Percentiles rank a stretch among this genome's conserved stretches.
Conservation (phyloP, 2,888 invertebrate species). For the Embidobia sp. region DNA sequence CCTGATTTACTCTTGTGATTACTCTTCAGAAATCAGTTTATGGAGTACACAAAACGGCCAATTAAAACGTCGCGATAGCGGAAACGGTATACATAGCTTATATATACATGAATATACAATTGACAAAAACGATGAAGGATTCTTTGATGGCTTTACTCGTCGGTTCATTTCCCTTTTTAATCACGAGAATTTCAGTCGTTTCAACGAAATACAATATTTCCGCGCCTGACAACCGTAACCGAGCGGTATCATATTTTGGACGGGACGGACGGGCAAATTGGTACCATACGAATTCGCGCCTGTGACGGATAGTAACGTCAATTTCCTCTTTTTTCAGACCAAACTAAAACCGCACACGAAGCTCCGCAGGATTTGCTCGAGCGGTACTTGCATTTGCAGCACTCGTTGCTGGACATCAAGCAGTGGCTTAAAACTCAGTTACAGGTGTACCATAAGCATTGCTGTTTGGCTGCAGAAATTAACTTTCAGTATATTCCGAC, state of each 20-base stretch:
- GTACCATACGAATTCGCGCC: background rate
- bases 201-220: conserved; percentile 58
- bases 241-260: conserved; percentile 30
- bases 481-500: conserved; percentile 49
- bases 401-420: conserved; percentile 47
- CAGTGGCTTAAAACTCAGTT: conserved; percentile 55
- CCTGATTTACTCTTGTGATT: no score
- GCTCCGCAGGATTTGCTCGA: background rate
- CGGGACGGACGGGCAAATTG: conserved; percentile 31
- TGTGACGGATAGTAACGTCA: conserved; percentile 9
- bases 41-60: no score
- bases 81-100: no score
- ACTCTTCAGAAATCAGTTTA: no score
- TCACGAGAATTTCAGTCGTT: conserved; percentile 20
- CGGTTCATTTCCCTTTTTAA: conserved; percentile 24
- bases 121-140: conserved; percentile 2
- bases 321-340: conserved; percentile 39
- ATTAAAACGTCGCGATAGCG: no score
- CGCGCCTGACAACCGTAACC: conserved; percentile 59
- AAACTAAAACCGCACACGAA: background rate
- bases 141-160: conserved; percentile 10
- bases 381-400: conserved; percentile 20
- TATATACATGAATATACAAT: no score
- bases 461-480: conserved; percentile 39
- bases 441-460: conserved; percentile 45